Conservation (phyloP, 92 coral and sea anemone species). For the Epizoanthus scotinus region DNA sequence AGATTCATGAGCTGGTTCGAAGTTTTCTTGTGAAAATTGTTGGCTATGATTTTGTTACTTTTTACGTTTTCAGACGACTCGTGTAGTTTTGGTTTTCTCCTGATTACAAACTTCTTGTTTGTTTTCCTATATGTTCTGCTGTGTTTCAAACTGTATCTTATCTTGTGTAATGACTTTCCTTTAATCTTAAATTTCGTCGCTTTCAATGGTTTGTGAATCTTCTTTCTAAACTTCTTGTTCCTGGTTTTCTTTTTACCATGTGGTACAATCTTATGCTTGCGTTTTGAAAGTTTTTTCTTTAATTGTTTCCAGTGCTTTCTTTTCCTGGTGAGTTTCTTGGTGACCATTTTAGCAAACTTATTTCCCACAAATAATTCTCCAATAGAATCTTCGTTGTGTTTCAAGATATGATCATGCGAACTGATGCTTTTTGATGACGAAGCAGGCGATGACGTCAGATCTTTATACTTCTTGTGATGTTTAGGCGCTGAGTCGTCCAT, state of each 20-base stretch:
- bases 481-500: conserved; percentile 56
- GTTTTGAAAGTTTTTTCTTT: neutral
- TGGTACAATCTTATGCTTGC: neutral
- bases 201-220: neutral
- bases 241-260: neutral
- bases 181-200: neutral
- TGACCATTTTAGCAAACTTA: conserved; percentile 47
- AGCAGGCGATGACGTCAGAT: conserved; percentile 5
- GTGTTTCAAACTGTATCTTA: neutral
- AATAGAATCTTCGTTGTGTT: conserved; percentile 69
- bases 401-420: conserved; percentile 54
- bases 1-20: neutral
- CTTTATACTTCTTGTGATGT: conserved; percentile 33
- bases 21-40: neutral
- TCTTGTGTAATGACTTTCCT: neutral
- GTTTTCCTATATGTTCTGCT: neutral
- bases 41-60: no score
- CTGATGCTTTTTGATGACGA: conserved; percentile 24
- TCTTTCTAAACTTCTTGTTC: neutral
- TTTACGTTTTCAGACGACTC: neutral
- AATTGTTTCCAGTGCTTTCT: neutral
- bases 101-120: conserved; percentile 26
- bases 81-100: neutral
- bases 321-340: conserved; percentile 38
- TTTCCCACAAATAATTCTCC: conserved; percentile 66